Base-by-base conservation (phyloP, 2,888 invertebrate genomes). In the Zele albiditarsus region DNA sequence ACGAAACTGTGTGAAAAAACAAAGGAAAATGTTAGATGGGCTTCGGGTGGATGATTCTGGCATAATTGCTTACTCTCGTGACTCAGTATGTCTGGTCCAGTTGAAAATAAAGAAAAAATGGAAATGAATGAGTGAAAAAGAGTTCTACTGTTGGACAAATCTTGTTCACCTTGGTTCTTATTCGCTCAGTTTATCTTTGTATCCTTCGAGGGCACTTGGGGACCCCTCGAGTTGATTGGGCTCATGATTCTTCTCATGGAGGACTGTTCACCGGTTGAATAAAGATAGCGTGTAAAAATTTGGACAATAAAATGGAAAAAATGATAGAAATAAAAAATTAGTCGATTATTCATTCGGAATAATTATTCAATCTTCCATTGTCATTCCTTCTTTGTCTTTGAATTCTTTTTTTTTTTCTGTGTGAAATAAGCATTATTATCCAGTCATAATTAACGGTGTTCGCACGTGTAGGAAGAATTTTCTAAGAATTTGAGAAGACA, bases 161-260 rank as follows among this genome's bases (percentile, higher is more conserved):
- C 82, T 71, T 42, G 83, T 81, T 84, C 71, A 80, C 82, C 83
- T 84, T 84, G 82, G 73, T 75, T 28, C 42, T 71, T 69, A 73
- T 75, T 75, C 58, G 65, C 71, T 53, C 71, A 49, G 71, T 71
- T 62, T 75, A 58, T 62, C 25, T 72, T 33, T 49, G 31, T 70
- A 33, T 71, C 67, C 66, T 75, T 68, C 46, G 10, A 33, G 38
- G 58, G 49, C 68, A 53, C 8, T 4, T 20, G 16, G 25, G 25
- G 57, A 68, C 68, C 68, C 57, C 68, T 57, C n/a, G 31, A 68
- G 27, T 20, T 69, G n/a, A 28, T 27, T 28, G 53, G 31, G 49
- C 20, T n/a, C 25, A 46, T 46, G n/a, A 20, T 46, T 58, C 28
- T 5, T 16, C 12, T 27, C 20, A 23, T 16, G 49, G 12, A 12